Percentiles rank a stretch among this genome's conserved stretches.
Evolutionary conservation across 1,140 invertebrate species (phyloP).

Genomic region (Drosophila neocordata): DNA sequence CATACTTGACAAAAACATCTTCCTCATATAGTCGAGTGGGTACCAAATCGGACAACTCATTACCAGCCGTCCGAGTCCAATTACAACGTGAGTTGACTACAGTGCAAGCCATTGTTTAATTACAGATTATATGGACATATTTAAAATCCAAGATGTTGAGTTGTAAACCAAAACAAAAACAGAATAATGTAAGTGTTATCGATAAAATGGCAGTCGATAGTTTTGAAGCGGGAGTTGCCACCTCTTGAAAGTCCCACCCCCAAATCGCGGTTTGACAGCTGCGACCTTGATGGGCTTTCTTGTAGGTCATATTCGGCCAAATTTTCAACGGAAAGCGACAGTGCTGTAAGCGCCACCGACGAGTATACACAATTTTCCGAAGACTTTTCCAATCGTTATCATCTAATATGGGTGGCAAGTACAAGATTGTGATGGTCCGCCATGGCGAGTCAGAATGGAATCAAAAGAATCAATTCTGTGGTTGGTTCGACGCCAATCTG

Average conservation of each 20-base stretch:
- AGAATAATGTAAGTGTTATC: neutral
- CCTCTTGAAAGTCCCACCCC: slow-evolving; percentile 10
- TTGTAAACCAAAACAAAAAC: slow-evolving; percentile 18
- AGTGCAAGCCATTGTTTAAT: slow-evolving; percentile 45
- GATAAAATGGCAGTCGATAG: slow-evolving; percentile 20
- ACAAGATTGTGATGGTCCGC: slow-evolving; percentile 95
- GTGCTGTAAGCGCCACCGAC: slow-evolving; percentile 48
- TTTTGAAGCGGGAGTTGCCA: slow-evolving; percentile 23
- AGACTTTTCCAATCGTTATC: slow-evolving; percentile 35
- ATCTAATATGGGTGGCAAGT: slow-evolving; percentile 84
- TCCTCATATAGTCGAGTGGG: slow-evolving; percentile 52
- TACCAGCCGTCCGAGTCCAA: slow-evolving; percentile 62
- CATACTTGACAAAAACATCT: slow-evolving; percentile 72
- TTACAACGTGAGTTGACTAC: slow-evolving; percentile 54
- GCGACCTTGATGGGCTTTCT: slow-evolving; percentile 56
- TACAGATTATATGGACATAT: neutral
- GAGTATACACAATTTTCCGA: slow-evolving; percentile 62
- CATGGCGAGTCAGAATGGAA: slow-evolving; percentile 99
- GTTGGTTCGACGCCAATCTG: slow-evolving; percentile 94
- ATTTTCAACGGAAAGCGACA: slow-evolving; percentile 53
- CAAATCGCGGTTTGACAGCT: slow-evolving; percentile 39
- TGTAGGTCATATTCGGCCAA: slow-evolving; percentile 63
- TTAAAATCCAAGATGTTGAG: neutral
- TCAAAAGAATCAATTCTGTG: slow-evolving; percentile 95
- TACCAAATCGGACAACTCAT: slow-evolving; percentile 49